These are phyloP conservation scores for Gulo gulo DNA, from an alignment of 2,113 vertebrate species.

Conservation along the genomic window DNA sequence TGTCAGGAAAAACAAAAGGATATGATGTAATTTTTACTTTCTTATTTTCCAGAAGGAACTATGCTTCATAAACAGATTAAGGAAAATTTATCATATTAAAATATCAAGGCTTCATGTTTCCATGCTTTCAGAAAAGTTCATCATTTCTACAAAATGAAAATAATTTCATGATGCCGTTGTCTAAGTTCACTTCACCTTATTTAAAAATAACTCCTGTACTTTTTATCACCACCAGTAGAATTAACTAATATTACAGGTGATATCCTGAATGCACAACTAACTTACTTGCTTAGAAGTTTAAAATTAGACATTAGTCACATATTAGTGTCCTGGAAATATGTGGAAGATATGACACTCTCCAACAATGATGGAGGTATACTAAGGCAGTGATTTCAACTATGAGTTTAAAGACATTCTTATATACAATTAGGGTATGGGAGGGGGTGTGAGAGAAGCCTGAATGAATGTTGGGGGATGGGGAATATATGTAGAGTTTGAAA, in stretches of 20 bases:
- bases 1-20: neutral
- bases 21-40: neutral
- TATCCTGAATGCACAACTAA: neutral
- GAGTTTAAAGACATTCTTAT: neutral
- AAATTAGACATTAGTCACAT: neutral
- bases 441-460: neutral
- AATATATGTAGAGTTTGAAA: neutral
- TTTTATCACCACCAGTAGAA: neutral
- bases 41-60: neutral
- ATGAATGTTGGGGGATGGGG: neutral
- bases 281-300: neutral
- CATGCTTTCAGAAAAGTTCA: neutral
- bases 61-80: neutral
- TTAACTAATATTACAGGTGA: neutral
- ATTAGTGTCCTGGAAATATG: neutral
- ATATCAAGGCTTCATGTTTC: neutral
- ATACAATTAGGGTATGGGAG: neutral
- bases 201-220: neutral
- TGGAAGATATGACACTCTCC: neutral
- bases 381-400: neutral
- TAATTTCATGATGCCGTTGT: neutral
- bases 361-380: neutral
- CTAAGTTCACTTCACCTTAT: neutral
- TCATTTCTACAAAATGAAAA: neutral
- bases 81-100: neutral